Evolutionary conservation across 92 coral and sea anemone species (phyloP).

Genomic region (Porites evermanni): DNA sequence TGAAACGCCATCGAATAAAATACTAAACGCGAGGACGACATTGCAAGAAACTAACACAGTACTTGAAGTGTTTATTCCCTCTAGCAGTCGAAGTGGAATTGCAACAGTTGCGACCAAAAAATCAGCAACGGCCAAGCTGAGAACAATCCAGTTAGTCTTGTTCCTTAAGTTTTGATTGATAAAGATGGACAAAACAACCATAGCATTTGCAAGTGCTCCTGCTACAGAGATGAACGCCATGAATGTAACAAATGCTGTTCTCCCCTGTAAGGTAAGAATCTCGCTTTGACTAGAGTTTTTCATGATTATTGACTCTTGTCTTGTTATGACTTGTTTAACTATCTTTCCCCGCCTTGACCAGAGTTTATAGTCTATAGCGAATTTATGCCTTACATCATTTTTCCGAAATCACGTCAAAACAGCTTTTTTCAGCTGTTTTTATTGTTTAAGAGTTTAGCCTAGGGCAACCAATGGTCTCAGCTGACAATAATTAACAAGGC

Average conservation of each 20-base stretch:
- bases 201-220: conserved; percentile 37
- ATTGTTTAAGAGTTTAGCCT: no score
- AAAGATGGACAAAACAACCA: conserved; percentile 32
- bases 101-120: conserved; percentile 47
- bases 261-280: not conserved
- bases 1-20: conserved; percentile 75
- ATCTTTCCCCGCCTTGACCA: no score
- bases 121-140: conserved; percentile 51
- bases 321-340: no score
- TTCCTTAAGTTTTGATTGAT: conserved; percentile 28
- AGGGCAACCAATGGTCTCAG: no score
- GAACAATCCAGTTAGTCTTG: conserved; percentile 34
- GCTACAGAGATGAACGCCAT: conserved; percentile 16
- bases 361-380: no score
- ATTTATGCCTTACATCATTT: no score
- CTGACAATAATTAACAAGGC: no score
- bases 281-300: not conserved
- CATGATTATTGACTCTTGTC: not conserved
- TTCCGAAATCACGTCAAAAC: no score
- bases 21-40: conserved; percentile 44
- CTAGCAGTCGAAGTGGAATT: conserved; percentile 58
- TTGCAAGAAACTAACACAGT: conserved; percentile 35
- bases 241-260: not conserved
- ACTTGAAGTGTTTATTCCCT: conserved; percentile 27
- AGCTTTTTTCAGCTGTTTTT: no score